phyloP scores from a whole-genome alignment of 2,888 invertebrate species.

The Caenorhabditis wallacei region DNA sequence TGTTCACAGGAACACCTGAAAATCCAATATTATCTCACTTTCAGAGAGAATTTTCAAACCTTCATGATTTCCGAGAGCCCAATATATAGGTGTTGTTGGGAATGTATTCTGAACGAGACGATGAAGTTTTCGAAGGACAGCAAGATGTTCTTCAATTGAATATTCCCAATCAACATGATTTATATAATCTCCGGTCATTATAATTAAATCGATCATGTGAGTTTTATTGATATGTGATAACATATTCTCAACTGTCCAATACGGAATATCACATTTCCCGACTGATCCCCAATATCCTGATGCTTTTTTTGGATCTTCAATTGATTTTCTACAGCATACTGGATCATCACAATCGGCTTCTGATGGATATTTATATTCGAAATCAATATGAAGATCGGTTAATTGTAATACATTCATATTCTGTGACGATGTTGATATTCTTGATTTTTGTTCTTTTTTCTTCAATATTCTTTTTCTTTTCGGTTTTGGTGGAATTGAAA shows the following conservation, averaged over 20 bases:
- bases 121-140: conserved; percentile 61
- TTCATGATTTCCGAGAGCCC: conserved; percentile 97
- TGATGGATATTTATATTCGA: conserved; percentile 90
- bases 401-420: conserved; percentile 88
- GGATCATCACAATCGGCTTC: conserved; percentile 96
- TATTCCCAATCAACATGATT: conserved; percentile 97
- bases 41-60: conserved; percentile 84
- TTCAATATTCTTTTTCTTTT: conserved; percentile 21
- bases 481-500: conserved; percentile 65
- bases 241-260: conserved; percentile 94
- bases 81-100: conserved; percentile 92
- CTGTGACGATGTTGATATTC: conserved; percentile 2
- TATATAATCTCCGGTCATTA: conserved; percentile 97
- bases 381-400: conserved; percentile 96
- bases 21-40: not conserved
- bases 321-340: conserved; percentile 88
- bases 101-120: conserved; percentile 85
- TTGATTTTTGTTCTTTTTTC: conserved; percentile 19
- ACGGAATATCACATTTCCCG: conserved; percentile 95
- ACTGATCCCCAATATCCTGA: conserved; percentile 98
- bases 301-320: conserved; percentile 48
- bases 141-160: conserved; percentile 84
- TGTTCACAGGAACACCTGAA: conserved; percentile 67
- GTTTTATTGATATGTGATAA: conserved; percentile 85
- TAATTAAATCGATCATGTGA: conserved; percentile 85